Conservation (phyloP, 1,140 invertebrate species). For the Pristionchus pacificus region DNA sequence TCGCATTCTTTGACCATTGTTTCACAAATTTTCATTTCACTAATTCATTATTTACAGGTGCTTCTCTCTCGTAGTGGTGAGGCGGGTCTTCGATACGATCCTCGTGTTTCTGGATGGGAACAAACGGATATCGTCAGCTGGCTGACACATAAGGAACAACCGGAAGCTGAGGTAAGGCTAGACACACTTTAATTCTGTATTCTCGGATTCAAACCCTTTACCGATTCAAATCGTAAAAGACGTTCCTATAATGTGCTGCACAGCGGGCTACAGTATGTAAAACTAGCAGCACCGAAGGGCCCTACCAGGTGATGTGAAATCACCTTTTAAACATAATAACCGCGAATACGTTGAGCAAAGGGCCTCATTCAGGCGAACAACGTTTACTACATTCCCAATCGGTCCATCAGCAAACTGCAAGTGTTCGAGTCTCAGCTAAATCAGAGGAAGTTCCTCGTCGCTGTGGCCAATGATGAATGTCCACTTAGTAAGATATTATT, state of each 20-base stretch:
- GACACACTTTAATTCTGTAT: not conserved
- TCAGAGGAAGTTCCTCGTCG: constrained; percentile 51
- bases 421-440: constrained; percentile 51
- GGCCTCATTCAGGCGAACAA: constrained; percentile 52
- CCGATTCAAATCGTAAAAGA: too few species aligned
- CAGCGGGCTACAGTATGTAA: too few species aligned
- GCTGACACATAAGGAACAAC: constrained; percentile 67
- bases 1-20: too few species aligned
- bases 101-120: constrained; percentile 74
- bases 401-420: constrained; percentile 24
- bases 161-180: constrained; percentile 59
- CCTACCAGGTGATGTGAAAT: too few species aligned
- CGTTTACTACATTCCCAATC: constrained; percentile 60
- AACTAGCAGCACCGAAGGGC: too few species aligned
- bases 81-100: constrained; percentile 86
- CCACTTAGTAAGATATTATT: constrained; percentile 30
- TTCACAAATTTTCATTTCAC: too few species aligned
- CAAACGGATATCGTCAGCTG: constrained; percentile 86
- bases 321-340: too few species aligned
- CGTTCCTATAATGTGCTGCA: too few species aligned
- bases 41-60: too few species aligned
- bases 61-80: constrained; percentile 77
- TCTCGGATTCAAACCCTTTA: not conserved
- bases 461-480: constrained; percentile 45
- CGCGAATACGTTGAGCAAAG: too few species aligned